Conservation (phyloP, 2,797 vertebrate genomes). For the Pampus argenteus region DNA sequence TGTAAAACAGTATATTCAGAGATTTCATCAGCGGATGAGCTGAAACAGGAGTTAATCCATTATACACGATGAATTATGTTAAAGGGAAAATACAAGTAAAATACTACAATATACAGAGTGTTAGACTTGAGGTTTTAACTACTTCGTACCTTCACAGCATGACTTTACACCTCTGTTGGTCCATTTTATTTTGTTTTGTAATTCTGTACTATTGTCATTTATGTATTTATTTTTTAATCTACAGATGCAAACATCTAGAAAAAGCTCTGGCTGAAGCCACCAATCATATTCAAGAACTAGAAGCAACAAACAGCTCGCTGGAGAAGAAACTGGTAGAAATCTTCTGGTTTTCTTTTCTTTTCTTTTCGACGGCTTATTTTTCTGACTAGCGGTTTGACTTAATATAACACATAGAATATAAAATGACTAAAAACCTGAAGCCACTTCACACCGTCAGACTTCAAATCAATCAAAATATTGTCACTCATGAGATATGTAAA, state of each 20-base stretch:
- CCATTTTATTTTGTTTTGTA: not conserved
- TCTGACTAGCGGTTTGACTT: not conserved
- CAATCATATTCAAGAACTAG: conserved; percentile 86
- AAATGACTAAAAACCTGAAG: not conserved
- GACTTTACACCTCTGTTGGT: not conserved
- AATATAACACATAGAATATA: not conserved
- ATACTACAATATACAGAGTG: not conserved
- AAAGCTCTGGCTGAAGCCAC: conserved; percentile 89
- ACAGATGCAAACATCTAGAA: conserved; percentile 91
- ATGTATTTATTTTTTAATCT: conserved; percentile 7
- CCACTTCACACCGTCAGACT: not conserved
- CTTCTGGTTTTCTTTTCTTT: not conserved
- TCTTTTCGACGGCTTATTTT: not conserved
- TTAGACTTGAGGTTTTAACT: too few relatives aligned
- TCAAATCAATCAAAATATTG: too few relatives aligned
- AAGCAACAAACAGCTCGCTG: conserved; percentile 89
- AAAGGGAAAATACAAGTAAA: not conserved
- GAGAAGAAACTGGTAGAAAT: conserved; percentile 90
- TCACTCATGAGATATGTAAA: too few relatives aligned
- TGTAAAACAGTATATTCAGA: too few relatives aligned
- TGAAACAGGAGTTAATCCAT: too few relatives aligned
- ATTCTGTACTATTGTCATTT: not conserved
- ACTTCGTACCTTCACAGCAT: not conserved
- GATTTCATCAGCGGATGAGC: too few relatives aligned
- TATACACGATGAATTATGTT: not conserved